A percentile compares a stretch with the other conserved stretches of the same genome.
Conservation (phyloP, 1,140 invertebrate genomes). For the Thalassaphorura encarpata region DNA sequence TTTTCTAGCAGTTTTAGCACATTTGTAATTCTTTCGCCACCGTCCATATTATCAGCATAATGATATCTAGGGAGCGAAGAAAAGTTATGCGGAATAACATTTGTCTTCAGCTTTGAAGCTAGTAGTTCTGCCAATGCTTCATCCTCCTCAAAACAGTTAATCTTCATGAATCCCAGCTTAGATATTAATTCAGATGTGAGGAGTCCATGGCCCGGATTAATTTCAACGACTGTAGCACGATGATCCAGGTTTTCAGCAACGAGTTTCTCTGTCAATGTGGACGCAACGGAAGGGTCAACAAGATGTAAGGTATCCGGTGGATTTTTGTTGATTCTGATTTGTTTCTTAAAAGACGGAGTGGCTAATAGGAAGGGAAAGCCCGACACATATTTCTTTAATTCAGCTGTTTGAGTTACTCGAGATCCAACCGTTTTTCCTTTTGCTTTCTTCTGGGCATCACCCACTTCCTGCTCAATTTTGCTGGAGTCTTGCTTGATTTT, state of each 20-base stretch:
- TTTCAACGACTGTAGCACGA: slow-evolving; percentile 17
- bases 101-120: background rate
- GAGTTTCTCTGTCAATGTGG: too few species aligned
- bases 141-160: slow-evolving; percentile 22
- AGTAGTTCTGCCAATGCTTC: background rate
- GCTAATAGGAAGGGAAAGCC: too few species aligned
- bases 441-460: too few species aligned
- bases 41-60: slow-evolving; percentile 46
- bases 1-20: background rate
- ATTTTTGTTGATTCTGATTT: too few species aligned
- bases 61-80: slow-evolving; percentile 3
- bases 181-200: slow-evolving; percentile 14
- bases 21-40: slow-evolving; percentile 40
- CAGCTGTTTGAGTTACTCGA: too few species aligned
- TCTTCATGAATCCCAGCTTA: slow-evolving; percentile 8
- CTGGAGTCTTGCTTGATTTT: too few species aligned
- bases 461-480: too few species aligned
- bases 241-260: slow-evolving; percentile 14
- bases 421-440: too few species aligned
- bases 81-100: slow-evolving; percentile 6
- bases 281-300: too few species aligned
- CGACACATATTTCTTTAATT: too few species aligned
- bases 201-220: slow-evolving; percentile 26
- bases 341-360: too few species aligned
- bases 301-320: too few species aligned